Evolutionary conservation across 2,888 invertebrate species (phyloP).

Genomic region (Ecliptopera silaceata): DNA sequence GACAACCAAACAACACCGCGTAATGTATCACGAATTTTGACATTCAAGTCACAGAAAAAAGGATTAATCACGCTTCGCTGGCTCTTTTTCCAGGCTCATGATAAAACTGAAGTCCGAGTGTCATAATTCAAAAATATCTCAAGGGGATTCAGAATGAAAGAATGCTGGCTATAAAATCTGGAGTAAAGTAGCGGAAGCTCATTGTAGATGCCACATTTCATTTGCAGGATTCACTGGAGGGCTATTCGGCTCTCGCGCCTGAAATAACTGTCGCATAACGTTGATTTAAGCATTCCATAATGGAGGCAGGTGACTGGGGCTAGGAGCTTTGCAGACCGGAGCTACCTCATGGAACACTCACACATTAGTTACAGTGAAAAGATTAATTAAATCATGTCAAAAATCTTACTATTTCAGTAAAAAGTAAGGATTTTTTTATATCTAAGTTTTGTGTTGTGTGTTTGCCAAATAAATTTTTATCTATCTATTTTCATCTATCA

Average conservation of each 20-base stretch:
- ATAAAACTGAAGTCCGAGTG: constrained; percentile 10
- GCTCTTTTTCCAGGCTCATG: background rate
- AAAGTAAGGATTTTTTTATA: too few relatives aligned
- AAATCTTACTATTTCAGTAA: too few relatives aligned
- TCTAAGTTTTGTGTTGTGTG: too few relatives aligned
- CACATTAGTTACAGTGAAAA: too few relatives aligned
- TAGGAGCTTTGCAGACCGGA: constrained; percentile 12
- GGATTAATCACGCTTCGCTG: background rate
- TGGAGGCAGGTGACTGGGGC: constrained; percentile 48
- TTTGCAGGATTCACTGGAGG: constrained; percentile 62
- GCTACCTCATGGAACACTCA: background rate
- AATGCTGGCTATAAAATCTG: constrained; percentile 18
- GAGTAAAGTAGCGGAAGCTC: constrained; percentile 33
- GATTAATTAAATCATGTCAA: too few relatives aligned
- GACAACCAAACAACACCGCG: too few relatives aligned
- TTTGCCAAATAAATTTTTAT: too few relatives aligned
- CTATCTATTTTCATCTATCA: too few relatives aligned
- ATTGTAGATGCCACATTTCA: constrained; percentile 54
- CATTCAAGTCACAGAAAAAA: background rate
- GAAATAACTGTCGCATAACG: constrained; percentile 75
- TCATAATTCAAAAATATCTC: constrained; percentile 15
- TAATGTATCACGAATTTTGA: too few relatives aligned
- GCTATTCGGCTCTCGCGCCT: constrained; percentile 62
- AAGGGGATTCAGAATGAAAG: constrained; percentile 10
- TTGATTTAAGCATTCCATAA: constrained; percentile 59